A percentile compares a stretch with the other conserved stretches of the same genome.
Conservation (phyloP, 2,797 vertebrate genomes). For the Myripristis jacobus region DNA sequence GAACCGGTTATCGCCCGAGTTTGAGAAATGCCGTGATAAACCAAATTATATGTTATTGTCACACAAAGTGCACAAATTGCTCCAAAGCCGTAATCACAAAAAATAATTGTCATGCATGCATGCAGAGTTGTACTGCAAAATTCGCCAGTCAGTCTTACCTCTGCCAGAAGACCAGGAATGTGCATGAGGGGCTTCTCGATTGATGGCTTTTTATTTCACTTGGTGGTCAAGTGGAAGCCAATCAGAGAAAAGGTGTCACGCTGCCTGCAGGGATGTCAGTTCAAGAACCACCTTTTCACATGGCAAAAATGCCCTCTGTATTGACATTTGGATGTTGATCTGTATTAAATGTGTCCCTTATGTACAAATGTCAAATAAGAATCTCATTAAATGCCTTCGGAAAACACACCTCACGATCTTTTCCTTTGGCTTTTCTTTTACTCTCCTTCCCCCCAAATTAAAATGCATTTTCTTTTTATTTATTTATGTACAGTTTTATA, state of each 20-base stretch:
- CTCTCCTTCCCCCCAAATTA: too few species aligned
- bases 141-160: slow-evolving; percentile 44
- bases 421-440: too few species aligned
- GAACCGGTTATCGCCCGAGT: too few species aligned
- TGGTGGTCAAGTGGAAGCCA: slow-evolving; percentile 39
- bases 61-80: neutral
- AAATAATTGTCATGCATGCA: neutral
- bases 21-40: too few species aligned
- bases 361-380: neutral
- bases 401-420: too few species aligned
- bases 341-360: neutral
- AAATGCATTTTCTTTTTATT: too few species aligned
- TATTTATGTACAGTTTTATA: too few species aligned
- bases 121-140: too few species aligned
- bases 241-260: slow-evolving; percentile 40
- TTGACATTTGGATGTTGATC: neutral
- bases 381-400: too few species aligned
- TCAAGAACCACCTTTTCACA: slow-evolving; percentile 12
- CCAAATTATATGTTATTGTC: too few species aligned
- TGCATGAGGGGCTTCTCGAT: neutral
- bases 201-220: slow-evolving; percentile 45
- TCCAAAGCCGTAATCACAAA: neutral
- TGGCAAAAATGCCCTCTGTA: slow-evolving; percentile 9
- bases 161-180: slow-evolving; percentile 11
- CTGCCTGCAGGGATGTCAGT: neutral